Percentiles rank a stretch among this genome's conserved stretches.
These are phyloP conservation scores for Naja naja DNA, from an alignment of 2,113 vertebrate genomes.

Conservation along the genomic window DNA sequence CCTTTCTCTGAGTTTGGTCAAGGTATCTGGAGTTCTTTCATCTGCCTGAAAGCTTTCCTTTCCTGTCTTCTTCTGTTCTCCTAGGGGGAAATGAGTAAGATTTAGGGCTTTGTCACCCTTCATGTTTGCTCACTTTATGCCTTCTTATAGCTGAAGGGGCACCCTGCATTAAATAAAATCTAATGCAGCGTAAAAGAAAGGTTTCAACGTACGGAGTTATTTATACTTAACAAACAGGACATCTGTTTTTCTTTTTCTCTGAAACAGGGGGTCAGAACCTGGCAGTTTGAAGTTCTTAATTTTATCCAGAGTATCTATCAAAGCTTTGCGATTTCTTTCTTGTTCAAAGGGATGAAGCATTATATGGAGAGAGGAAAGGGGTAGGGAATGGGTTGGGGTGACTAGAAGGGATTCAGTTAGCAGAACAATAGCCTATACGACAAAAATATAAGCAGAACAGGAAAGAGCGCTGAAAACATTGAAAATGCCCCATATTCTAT, in stretches of 20 bases:
- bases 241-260: constrained; percentile 81
- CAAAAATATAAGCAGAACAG: no score
- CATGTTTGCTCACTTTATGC: constrained; percentile 43
- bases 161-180: constrained; percentile 69
- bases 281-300: constrained; percentile 81
- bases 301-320: constrained; percentile 79
- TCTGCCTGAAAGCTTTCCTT: constrained; percentile 54
- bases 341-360: constrained; percentile 63
- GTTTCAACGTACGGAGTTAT: constrained; percentile 66
- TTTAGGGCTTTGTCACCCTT: constrained; percentile 60
- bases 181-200: constrained; percentile 59
- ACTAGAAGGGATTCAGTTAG: constrained; percentile 57
- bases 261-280: constrained; percentile 51
- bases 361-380: constrained; percentile 36
- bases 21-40: constrained; percentile 44
- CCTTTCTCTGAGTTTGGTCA: constrained; percentile 27
- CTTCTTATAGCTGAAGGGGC: constrained; percentile 49
- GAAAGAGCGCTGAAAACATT: background rate
- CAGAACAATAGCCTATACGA: background rate
- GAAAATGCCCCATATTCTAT: background rate
- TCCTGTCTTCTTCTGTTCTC: constrained; percentile 39
- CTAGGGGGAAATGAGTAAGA: constrained; percentile 44
- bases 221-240: constrained; percentile 76
- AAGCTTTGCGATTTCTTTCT: constrained; percentile 69
- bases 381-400: constrained; percentile 51